Conservation (phyloP, 2,797 vertebrate species). For the Chiroxiphia lanceolata region DNA sequence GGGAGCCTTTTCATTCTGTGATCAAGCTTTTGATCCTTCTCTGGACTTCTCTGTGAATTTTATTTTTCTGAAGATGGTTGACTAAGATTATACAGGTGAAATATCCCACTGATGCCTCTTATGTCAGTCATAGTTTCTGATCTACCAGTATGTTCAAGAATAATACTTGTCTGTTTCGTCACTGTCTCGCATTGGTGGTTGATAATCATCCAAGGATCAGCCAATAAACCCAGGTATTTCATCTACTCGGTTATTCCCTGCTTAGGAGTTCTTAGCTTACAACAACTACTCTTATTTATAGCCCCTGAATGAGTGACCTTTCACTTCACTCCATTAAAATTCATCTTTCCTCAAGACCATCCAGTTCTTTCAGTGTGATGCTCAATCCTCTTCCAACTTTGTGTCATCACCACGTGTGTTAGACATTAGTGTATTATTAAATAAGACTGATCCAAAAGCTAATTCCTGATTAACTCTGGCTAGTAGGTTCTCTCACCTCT, state of each 20-base stretch:
- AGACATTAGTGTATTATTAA: background rate
- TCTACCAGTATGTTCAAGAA: background rate
- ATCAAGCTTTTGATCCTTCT: background rate
- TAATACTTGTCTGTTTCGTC: background rate
- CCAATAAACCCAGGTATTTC: background rate
- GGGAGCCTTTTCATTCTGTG: background rate
- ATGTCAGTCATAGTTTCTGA: background rate
- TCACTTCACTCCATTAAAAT: slow-evolving; percentile 11
- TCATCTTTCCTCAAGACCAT: background rate
- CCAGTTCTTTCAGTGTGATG: background rate
- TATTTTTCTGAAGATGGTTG: background rate
- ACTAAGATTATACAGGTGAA: background rate
- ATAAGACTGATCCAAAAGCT: background rate
- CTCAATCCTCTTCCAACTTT: background rate
- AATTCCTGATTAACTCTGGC: background rate
- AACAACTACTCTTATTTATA: slow-evolving; percentile 7
- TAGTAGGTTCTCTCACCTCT: background rate
- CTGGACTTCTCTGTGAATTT: background rate
- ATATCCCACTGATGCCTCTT: background rate
- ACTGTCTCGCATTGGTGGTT: background rate
- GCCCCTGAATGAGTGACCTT: slow-evolving; percentile 4
- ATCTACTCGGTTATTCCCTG: background rate
- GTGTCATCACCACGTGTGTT: background rate
- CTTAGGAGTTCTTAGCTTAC: background rate
- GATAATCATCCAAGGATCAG: background rate